These are phyloP conservation scores for Periophthalmus magnuspinnatus DNA, from an alignment of 2,797 vertebrate genomes.

Conservation along the genomic window DNA sequence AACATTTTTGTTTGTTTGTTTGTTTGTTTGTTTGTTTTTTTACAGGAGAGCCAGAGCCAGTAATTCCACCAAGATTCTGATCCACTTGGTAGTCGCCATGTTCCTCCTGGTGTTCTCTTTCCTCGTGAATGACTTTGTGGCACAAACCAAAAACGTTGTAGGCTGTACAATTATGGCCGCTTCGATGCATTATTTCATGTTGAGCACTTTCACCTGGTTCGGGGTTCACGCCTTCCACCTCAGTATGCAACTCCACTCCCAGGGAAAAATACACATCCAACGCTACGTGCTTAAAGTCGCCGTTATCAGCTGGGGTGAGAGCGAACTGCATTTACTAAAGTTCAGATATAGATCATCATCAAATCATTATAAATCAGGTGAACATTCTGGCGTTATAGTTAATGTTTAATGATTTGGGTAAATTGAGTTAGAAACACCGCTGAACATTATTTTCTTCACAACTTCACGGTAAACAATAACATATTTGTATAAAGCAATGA, in stretches of 20 bases:
- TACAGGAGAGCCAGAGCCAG: conserved; percentile 53
- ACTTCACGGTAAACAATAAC: too few relatives aligned
- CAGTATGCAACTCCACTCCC: conserved; percentile 58
- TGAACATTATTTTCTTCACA: too few relatives aligned
- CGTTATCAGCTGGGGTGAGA: conserved; percentile 65
- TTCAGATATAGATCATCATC: neutral
- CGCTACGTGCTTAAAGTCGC: conserved; percentile 65
- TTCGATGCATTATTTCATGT: conserved; percentile 72
- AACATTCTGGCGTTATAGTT: neutral
- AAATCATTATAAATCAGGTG: neutral
- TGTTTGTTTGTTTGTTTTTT: too few relatives aligned
- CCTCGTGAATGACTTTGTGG: conserved; percentile 65
- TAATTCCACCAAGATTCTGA: conserved; percentile 48
- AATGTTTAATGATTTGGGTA: neutral
- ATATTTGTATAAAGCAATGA: too few relatives aligned
- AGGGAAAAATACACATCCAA: conserved; percentile 23
- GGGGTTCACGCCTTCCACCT: conserved; percentile 70
- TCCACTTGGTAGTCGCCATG: conserved; percentile 68
- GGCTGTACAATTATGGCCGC: conserved; percentile 63
- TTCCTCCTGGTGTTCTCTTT: conserved; percentile 70
- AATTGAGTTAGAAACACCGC: too few relatives aligned
- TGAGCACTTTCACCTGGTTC: conserved; percentile 76
- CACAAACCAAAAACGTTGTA: neutral
- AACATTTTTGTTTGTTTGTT: neutral
- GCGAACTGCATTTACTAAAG: neutral